Conservation (phyloP, 2,888 invertebrate genomes). For the Pandemis corylana region DNA sequence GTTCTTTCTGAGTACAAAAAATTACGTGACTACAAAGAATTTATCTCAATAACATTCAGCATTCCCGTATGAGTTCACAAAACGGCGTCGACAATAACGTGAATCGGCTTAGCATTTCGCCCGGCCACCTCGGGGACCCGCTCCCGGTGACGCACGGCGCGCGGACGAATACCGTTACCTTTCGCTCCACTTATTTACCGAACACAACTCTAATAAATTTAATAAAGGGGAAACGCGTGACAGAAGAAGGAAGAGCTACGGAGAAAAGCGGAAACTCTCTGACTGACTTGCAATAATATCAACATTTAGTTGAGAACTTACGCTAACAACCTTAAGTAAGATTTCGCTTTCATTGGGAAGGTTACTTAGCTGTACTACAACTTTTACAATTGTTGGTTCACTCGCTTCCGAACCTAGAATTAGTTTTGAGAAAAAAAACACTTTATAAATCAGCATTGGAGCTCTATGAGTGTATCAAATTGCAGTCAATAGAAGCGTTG, state of each 20-base stretch:
- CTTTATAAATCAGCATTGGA: too few species aligned
- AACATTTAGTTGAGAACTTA: neutral
- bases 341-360: neutral
- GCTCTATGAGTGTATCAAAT: too few species aligned
- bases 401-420: neutral
- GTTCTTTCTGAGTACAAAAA: constrained; percentile 10
- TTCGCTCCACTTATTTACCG: constrained; percentile 72
- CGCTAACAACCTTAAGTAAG: neutral
- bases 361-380: neutral
- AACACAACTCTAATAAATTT: constrained; percentile 77
- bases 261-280: constrained; percentile 53
- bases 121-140: constrained; percentile 57
- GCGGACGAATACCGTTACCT: constrained; percentile 62
- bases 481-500: too few species aligned
- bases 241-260: constrained; percentile 57
- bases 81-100: constrained; percentile 67
- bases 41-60: constrained; percentile 49
- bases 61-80: constrained; percentile 60
- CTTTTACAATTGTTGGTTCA: neutral
- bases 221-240: constrained; percentile 74
- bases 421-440: too few species aligned
- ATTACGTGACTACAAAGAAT: constrained; percentile 43
- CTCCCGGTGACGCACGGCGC: constrained; percentile 67
- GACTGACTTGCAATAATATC: constrained; percentile 23
- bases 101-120: constrained; percentile 70